Conservation (phyloP, 1,140 invertebrate genomes). For the Zaprionus africanus region DNA sequence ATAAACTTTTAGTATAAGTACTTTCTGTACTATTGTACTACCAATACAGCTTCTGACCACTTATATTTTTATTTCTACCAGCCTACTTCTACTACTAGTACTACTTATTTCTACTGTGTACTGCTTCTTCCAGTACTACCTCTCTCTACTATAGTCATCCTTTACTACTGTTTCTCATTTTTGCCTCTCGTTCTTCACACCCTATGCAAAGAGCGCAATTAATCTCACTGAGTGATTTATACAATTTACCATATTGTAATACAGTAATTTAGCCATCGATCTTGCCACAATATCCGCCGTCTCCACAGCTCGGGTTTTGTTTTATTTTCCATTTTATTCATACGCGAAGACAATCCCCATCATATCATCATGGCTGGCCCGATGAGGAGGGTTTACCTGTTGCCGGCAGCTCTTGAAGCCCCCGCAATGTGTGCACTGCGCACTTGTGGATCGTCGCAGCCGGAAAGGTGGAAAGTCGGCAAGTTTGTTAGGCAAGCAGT, state of each 20-base stretch:
- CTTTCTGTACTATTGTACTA: no score
- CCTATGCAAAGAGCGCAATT: neutral
- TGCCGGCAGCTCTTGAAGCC: conserved; percentile 45
- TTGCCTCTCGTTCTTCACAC: neutral
- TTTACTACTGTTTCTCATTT: neutral
- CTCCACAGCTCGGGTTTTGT: neutral
- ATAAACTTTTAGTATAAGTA: no score
- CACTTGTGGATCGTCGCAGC: conserved; percentile 14
- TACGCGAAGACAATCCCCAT: neutral
- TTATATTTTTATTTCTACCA: no score
- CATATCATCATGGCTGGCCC: neutral
- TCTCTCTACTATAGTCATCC: neutral
- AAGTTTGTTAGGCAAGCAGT: neutral
- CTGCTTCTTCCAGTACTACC: neutral
- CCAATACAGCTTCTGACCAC: no score
- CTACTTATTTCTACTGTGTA: neutral
- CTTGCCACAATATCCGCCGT: neutral
- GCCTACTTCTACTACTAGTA: no score
- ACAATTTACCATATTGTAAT: conserved; percentile 3
- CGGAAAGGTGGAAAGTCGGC: neutral
- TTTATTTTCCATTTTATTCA: neutral
- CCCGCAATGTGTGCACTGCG: conserved; percentile 18
- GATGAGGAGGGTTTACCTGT: conserved; percentile 30
- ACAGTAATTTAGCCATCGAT: conserved; percentile 5
- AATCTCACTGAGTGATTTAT: neutral